Evolutionary conservation across 2,113 vertebrate genomes (phyloP).

Genomic region (Sciurus niger): DNA sequence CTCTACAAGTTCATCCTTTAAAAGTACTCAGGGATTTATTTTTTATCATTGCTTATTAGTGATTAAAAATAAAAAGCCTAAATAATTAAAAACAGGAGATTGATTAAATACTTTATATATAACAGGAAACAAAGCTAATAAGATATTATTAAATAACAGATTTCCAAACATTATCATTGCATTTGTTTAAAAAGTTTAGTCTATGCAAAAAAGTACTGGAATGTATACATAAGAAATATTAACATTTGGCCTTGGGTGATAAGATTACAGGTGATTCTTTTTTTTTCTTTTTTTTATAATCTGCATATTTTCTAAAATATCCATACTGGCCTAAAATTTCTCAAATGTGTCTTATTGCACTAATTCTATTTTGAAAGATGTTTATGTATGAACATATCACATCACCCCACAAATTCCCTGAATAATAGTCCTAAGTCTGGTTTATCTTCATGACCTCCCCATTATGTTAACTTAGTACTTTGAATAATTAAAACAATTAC

Average conservation of each 20-base stretch:
- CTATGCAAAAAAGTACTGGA: not conserved
- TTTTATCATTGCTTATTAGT: not conserved
- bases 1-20: not conserved
- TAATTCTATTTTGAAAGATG: slow-evolving; percentile 52
- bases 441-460: slow-evolving; percentile 27
- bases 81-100: not conserved
- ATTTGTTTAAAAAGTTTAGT: not conserved
- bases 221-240: slow-evolving; percentile 1
- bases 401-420: not conserved
- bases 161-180: not conserved
- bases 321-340: slow-evolving; percentile 31
- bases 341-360: not conserved
- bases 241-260: not conserved
- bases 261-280: slow-evolving; percentile 24
- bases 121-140: slow-evolving; percentile 30
- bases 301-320: slow-evolving; percentile 33
- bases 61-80: slow-evolving; percentile 55
- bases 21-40: not conserved
- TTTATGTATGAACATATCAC: not conserved
- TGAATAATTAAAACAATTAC: slow-evolving; percentile 29
- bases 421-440: not conserved
- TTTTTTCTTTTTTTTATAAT: slow-evolving; percentile 28
- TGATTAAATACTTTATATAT: not conserved
- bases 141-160: slow-evolving; percentile 16
- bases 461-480: not conserved